These are phyloP conservation scores for Hemibagrus guttatus DNA, from an alignment of 2,797 vertebrate species.

Conservation along the genomic window DNA sequence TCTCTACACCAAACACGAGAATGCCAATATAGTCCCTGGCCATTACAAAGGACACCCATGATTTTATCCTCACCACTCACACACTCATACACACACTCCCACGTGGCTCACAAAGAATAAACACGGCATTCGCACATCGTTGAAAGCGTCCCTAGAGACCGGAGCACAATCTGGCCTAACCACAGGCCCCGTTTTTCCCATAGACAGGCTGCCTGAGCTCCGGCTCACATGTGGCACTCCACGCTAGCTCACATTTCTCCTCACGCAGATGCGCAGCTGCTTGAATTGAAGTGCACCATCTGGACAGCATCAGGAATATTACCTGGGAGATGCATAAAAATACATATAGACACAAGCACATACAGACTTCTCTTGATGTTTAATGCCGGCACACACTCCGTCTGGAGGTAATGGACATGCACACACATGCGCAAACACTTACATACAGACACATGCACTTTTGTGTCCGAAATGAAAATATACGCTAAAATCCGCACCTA, in stretches of 20 bases:
- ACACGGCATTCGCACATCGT: slow-evolving; percentile 32
- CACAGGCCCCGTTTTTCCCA: slow-evolving; percentile 62
- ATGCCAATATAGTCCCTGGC: slow-evolving; percentile 61
- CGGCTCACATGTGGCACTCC: slow-evolving; percentile 43
- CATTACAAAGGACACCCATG: slow-evolving; percentile 32
- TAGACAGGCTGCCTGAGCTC: slow-evolving; percentile 53
- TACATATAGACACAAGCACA: slow-evolving; percentile 25
- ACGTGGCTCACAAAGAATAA: slow-evolving; percentile 57
- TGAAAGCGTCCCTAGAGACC: slow-evolving; percentile 37
- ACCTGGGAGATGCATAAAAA: slow-evolving; percentile 53
- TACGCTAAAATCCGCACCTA: not conserved
- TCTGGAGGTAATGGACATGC: not conserved
- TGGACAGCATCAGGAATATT: slow-evolving; percentile 43
- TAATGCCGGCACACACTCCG: slow-evolving; percentile 21
- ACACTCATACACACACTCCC: slow-evolving; percentile 54
- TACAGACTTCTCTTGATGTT: slow-evolving; percentile 26
- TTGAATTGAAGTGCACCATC: slow-evolving; percentile 50
- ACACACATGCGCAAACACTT: not conserved
- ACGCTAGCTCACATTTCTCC: slow-evolving; percentile 32
- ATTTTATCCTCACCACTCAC: slow-evolving; percentile 34
- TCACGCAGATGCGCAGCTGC: slow-evolving; percentile 44
- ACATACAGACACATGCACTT: not conserved
- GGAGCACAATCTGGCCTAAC: slow-evolving; percentile 67
- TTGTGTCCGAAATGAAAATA: not conserved
- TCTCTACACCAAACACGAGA: slow-evolving; percentile 61